Evolutionary conservation across 1,140 invertebrate species (phyloP).

Genomic region (Drosophila pachea): DNA sequence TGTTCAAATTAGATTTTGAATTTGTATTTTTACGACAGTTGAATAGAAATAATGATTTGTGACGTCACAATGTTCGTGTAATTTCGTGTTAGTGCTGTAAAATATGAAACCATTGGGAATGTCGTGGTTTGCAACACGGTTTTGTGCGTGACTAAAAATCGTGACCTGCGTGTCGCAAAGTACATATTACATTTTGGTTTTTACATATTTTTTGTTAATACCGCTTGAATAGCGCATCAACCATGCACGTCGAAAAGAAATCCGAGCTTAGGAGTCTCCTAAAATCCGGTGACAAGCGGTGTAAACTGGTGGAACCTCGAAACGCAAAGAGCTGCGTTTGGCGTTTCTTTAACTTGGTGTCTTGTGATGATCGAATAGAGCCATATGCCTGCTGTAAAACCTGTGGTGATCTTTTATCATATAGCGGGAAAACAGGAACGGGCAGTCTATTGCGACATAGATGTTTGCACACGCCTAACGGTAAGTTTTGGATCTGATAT

Average conservation of each 20-base stretch:
- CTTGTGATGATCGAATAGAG: slow-evolving; percentile 60
- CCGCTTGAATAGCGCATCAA: background rate
- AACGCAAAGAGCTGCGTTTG: slow-evolving; percentile 69
- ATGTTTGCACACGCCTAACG: slow-evolving; percentile 65
- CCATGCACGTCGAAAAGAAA: slow-evolving; percentile 66
- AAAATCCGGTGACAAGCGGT: slow-evolving; percentile 60
- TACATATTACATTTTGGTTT: slow-evolving; percentile 35
- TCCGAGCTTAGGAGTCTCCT: slow-evolving; percentile 57
- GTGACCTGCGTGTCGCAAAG: slow-evolving; percentile 58
- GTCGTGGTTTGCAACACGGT: slow-evolving; percentile 50
- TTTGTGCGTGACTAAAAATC: slow-evolving; percentile 72
- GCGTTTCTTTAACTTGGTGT: slow-evolving; percentile 66
- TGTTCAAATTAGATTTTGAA: background rate
- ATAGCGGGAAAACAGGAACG: slow-evolving; percentile 65
- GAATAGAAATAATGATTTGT: background rate
- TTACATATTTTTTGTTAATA: slow-evolving; percentile 34
- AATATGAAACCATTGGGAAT: background rate
- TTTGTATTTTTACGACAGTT: background rate
- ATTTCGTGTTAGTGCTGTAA: slow-evolving; percentile 21
- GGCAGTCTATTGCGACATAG: slow-evolving; percentile 64
- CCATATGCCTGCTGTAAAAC: slow-evolving; percentile 68
- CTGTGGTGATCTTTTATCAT: slow-evolving; percentile 64
- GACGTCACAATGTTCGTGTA: slow-evolving; percentile 22
- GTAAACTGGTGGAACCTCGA: slow-evolving; percentile 60
- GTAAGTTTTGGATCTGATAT: slow-evolving; percentile 65